Percentiles rank a stretch among this genome's conserved stretches.
phyloP scores from a whole-genome alignment of 1,140 invertebrate genomes.

The Trachelipus rathkii region DNA sequence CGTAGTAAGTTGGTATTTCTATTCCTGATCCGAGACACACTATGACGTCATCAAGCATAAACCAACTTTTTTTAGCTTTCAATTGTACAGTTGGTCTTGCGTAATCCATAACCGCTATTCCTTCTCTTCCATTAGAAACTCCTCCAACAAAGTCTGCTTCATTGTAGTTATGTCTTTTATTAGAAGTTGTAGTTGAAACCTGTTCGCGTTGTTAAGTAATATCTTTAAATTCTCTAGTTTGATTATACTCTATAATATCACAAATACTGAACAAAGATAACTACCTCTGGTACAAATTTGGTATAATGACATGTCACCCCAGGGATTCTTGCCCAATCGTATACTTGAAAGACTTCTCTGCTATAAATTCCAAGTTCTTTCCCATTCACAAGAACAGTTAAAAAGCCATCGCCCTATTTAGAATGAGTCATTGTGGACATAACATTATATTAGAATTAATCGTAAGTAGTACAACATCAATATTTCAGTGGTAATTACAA shows the following conservation, averaged over 20 bases:
- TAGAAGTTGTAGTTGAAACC: slow-evolving; percentile 5
- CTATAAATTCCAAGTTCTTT: slow-evolving; percentile 13
- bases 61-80: slow-evolving; percentile 26
- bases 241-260: too few relatives aligned
- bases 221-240: too few relatives aligned
- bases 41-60: slow-evolving; percentile 20
- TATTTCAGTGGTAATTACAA: too few relatives aligned
- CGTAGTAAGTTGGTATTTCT: not conserved
- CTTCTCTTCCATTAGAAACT: slow-evolving; percentile 2
- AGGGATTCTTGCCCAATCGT: slow-evolving; percentile 23
- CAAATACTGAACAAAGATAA: too few relatives aligned
- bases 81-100: slow-evolving; percentile 15
- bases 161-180: slow-evolving; percentile 16
- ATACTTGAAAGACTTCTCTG: slow-evolving; percentile 23
- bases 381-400: slow-evolving; percentile 22
- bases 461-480: too few relatives aligned
- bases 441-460: too few relatives aligned
- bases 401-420: slow-evolving; percentile 20
- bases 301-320: slow-evolving; percentile 17
- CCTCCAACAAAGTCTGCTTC: slow-evolving; percentile 16
- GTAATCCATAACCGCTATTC: slow-evolving; percentile 19
- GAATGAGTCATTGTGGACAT: too few relatives aligned
- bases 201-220: not conserved
- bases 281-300: not conserved
- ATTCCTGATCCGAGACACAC: slow-evolving; percentile 23